Evolutionary conservation across 2,888 invertebrate genomes (phyloP), one percentile per base, ranked within the genome.

Genomic region (Hermodice carunculata): DNA sequence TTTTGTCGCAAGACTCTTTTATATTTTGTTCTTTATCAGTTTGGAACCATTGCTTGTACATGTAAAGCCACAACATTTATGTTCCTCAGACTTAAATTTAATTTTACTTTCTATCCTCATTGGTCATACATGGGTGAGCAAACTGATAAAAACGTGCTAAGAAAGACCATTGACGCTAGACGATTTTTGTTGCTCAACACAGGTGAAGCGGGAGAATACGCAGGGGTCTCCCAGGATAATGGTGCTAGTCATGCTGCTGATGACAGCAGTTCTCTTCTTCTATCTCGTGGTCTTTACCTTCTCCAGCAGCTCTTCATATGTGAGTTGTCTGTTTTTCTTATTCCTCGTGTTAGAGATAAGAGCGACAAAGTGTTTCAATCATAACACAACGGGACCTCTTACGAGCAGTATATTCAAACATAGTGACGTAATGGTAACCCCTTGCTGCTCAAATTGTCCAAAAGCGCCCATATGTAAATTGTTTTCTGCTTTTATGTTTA

Each of bases 201-300:
- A 71, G 71, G 64, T 52, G 28, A 31, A 58, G 31, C 51, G 66
- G 29, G 69, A 71, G 28, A 65, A 62, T 49, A 62, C 65, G 3
- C 37, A 52, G 6, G 74, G 74, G 19, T 57, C 70, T 8, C 74
- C 74, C 1, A 54, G 74, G 29, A n/a, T n/a, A n/a, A 67, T 73
- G 67, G 61, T 43, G 1, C 67, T 74, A 17, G 64, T 64, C 26
- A 65, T 60, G 29, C 6, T 31, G 24, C 37, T 74, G 17, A 37
- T 37, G 17, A 56, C 52, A 2, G 19, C 44, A 14, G 31, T 59
- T 32, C 32, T 67, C 1, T n/a, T n/a, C 1, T 37, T 60, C 1
- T 65, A 63, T 54, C 19, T 17, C 32, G 37, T 74, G 37, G 32
- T 70, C 5, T 70, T 70, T 49, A 48, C 53, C 11, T 43, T 74